Evolutionary conservation across 2,888 invertebrate species (phyloP).

Genomic region (Epirrita christyi): DNA sequence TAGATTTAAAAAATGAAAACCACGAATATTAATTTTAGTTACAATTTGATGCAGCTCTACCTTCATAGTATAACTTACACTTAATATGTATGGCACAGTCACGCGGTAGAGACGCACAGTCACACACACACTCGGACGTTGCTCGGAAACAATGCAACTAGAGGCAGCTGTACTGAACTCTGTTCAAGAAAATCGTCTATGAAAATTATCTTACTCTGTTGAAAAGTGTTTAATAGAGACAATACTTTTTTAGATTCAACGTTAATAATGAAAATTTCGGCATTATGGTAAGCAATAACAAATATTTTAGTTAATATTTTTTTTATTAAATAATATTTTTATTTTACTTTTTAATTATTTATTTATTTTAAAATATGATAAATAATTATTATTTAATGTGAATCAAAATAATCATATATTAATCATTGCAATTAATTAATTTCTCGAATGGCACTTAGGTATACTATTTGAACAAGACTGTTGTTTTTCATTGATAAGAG

Average conservation of each 20-base stretch:
- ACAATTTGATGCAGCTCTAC: not conserved
- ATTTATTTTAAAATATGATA: too few relatives aligned
- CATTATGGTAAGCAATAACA: not conserved
- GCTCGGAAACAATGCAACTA: not conserved
- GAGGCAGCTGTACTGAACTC: not conserved
- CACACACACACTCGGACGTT: not conserved
- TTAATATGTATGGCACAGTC: not conserved
- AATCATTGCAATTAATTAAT: too few relatives aligned
- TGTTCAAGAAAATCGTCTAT: not conserved
- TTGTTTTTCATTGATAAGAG: too few relatives aligned
- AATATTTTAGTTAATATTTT: not conserved
- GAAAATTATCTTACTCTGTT: constrained; percentile 1
- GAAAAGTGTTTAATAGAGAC: not conserved
- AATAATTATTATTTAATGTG: too few relatives aligned
- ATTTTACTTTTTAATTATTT: too few relatives aligned
- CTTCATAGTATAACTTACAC: not conserved
- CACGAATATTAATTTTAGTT: not conserved
- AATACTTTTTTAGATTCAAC: not conserved
- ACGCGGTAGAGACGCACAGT: constrained; percentile 2
- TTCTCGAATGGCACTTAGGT: too few relatives aligned
- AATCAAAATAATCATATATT: too few relatives aligned
- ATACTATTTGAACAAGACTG: too few relatives aligned
- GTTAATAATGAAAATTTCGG: not conserved
- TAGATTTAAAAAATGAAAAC: not conserved
- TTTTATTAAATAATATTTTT: too few relatives aligned